These are phyloP conservation scores for Cotesia typhae DNA, from an alignment of 1,140 invertebrate genomes.

Conservation along the genomic window DNA sequence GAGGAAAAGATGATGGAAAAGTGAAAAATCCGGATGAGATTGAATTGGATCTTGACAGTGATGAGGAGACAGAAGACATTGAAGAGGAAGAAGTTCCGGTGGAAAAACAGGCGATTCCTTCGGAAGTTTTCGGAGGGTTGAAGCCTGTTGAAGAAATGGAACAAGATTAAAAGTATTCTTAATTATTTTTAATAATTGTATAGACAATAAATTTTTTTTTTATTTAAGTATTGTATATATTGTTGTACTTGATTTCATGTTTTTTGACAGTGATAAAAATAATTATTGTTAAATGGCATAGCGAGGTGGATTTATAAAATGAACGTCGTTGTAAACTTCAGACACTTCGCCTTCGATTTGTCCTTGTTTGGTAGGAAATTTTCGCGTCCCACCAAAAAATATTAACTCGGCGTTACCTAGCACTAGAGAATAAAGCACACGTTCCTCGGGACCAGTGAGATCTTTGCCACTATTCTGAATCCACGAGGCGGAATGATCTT, in stretches of 20 bases:
- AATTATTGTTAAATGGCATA: constrained; percentile 72
- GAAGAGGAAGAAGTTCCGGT: constrained; percentile 72
- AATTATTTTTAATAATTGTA: constrained; percentile 9
- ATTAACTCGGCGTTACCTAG: constrained; percentile 90
- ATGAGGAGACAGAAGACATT: constrained; percentile 73
- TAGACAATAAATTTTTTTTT: background rate
- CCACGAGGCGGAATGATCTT: constrained; percentile 79
- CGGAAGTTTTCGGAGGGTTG: constrained; percentile 87
- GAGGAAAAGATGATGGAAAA: constrained; percentile 71
- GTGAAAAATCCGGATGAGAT: constrained; percentile 95
- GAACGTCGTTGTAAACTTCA: constrained; percentile 80
- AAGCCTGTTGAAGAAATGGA: constrained; percentile 59
- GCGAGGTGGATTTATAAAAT: constrained; percentile 80
- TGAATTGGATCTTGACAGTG: constrained; percentile 76
- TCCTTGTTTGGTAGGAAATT: constrained; percentile 61
- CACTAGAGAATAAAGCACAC: constrained; percentile 89
- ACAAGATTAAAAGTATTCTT: constrained; percentile 34
- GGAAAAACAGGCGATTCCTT: constrained; percentile 82
- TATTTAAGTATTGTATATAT: too few relatives aligned
- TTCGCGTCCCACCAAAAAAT: constrained; percentile 92
- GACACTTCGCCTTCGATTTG: constrained; percentile 60
- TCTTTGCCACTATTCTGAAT: constrained; percentile 72
- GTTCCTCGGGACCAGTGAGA: constrained; percentile 82
- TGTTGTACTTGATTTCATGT: constrained; percentile 8
- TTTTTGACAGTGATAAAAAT: background rate